Conservation (phyloP, 2,888 invertebrate genomes). For the Chloroclysta siterata region DNA sequence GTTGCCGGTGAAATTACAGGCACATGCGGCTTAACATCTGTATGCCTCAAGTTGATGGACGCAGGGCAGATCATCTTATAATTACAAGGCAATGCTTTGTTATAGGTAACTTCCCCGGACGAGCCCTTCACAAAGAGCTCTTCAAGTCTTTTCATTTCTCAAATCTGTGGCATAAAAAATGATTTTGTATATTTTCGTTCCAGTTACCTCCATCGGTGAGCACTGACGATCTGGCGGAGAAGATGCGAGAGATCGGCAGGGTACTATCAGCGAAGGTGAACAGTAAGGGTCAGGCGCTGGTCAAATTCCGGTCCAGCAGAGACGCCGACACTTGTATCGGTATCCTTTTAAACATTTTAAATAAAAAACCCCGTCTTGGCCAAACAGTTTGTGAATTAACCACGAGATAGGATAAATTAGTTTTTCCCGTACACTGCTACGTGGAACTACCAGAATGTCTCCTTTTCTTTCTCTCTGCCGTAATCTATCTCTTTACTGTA, state of each 20-base stretch:
- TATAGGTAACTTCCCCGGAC: too few relatives aligned
- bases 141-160: too few relatives aligned
- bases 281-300: slow-evolving; percentile 7
- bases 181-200: not conserved
- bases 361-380: not conserved
- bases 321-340: slow-evolving; percentile 25
- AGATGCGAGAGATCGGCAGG: slow-evolving; percentile 24
- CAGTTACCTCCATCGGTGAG: slow-evolving; percentile 23
- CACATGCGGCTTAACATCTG: too few relatives aligned
- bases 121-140: too few relatives aligned
- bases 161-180: too few relatives aligned
- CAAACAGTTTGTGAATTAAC: not conserved
- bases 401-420: not conserved
- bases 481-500: not conserved
- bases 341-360: slow-evolving; percentile 25
- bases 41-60: too few relatives aligned
- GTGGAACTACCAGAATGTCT: not conserved
- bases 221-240: slow-evolving; percentile 8
- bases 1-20: too few relatives aligned
- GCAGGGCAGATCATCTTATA: too few relatives aligned
- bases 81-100: too few relatives aligned
- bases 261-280: not conserved
- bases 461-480: slow-evolving; percentile 5
- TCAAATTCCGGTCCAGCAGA: slow-evolving; percentile 5
- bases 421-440: too few relatives aligned